Base-by-base conservation (phyloP, 2,888 invertebrate genomes). In the Hartigia nigra region DNA sequence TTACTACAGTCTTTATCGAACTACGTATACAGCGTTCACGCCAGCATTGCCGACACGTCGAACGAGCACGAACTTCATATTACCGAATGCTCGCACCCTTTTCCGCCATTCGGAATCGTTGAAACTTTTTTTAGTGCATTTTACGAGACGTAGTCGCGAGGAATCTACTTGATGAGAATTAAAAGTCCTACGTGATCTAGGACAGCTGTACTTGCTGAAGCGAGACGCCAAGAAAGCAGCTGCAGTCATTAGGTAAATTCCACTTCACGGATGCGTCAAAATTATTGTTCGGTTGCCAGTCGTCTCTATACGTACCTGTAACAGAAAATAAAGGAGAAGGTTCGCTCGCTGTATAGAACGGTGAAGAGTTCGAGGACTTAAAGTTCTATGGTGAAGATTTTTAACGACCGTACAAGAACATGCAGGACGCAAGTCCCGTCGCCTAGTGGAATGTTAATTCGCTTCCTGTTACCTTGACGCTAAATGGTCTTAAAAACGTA, bases 231-330 rank as follows among this genome's bases (percentile, higher is more conserved):
- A 1, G 55, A 55, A 55, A 23, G 55, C 55, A 23, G 9, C 76
- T 36, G 76, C 14, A 31, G 74, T 72, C 35, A 5, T 36, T 35
- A 12, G 70, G 74, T 70, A 78, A 78, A 80, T 77, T 79, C 72
- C 74, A 81, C 80, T 81, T 2, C 23, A 55, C 9, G 55, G 55
- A 23, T 9, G 23, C 23, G 55, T 55, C 55, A 55, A 55, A 23
- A 55, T 5, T 9, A 23, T 23, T 55, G 55, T 23, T 55, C 55
- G 55, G 9, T 55, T 9, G 55, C 55, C 55, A 55, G 55, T 55
- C 5, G 23, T 23, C 14, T 23, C 55, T 55, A 55, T 55, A 55
- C 81, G 82, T 82, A 83, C 82, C 82, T 81, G 83, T 34, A 81
- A 83, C 80, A 80, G 75, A 78, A 78, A 81, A 80, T 74, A 76